Evolutionary conservation across 37 sponge, comb jelly and placozoan species (phyloP).

Genomic region (Mnemiopsis leidyi): DNA sequence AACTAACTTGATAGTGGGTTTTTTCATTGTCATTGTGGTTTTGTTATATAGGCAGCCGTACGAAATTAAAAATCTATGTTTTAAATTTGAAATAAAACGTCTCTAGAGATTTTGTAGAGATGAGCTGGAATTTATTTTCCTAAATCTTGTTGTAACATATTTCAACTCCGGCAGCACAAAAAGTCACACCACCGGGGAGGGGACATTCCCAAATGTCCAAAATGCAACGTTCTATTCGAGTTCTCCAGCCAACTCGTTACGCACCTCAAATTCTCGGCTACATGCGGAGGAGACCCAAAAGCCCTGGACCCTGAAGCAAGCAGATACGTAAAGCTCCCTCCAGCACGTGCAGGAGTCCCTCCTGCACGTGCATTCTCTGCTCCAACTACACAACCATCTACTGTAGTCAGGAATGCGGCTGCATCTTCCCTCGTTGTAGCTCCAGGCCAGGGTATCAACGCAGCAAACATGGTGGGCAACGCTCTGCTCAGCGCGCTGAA

Average conservation of each 20-base stretch:
- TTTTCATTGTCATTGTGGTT: too few relatives aligned
- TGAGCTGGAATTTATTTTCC: too few relatives aligned
- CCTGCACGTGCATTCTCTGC: not conserved
- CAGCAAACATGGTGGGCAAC: slow-evolving; percentile 23
- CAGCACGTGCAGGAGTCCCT: not conserved
- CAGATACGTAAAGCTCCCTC: not conserved
- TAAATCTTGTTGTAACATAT: not conserved
- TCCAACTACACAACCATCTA: not conserved
- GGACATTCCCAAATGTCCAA: slow-evolving; percentile 18
- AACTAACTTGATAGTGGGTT: too few relatives aligned
- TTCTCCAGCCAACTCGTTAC: not conserved
- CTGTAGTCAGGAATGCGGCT: not conserved
- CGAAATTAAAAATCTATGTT: too few relatives aligned
- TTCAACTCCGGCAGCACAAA: not conserved
- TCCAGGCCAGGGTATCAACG: not conserved
- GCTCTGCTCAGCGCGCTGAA: not conserved
- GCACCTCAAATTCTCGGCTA: not conserved
- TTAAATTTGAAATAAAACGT: too few relatives aligned
- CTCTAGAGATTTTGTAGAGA: too few relatives aligned
- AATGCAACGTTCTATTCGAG: slow-evolving; percentile 15
- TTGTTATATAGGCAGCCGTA: too few relatives aligned
- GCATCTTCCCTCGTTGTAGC: not conserved
- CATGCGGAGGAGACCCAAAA: not conserved
- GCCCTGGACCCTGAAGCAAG: not conserved
- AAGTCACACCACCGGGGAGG: not conserved